Evolutionary conservation across 2,888 invertebrate species (phyloP).

Genomic region (Lasioglossum calceatum): DNA sequence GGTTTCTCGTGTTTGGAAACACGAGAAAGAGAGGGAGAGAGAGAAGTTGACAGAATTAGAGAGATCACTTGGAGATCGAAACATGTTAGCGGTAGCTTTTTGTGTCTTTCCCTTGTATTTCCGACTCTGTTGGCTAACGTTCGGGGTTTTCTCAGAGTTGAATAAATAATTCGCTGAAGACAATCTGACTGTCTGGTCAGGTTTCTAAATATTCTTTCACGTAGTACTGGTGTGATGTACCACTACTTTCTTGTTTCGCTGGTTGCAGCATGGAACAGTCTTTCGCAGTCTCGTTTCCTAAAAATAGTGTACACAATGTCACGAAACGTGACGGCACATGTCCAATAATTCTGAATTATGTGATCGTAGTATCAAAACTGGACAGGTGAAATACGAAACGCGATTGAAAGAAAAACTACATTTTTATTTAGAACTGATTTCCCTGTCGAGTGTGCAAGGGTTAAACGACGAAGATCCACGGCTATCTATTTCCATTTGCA

Average conservation of each 20-base stretch:
- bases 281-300: neutral
- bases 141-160: neutral
- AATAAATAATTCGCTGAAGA: neutral
- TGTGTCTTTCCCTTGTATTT: neutral
- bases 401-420: neutral
- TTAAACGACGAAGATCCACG: neutral
- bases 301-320: neutral
- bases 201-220: neutral
- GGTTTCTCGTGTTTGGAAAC: neutral
- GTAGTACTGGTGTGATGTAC: neutral
- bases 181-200: neutral
- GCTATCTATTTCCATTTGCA: neutral
- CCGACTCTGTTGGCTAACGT: neutral
- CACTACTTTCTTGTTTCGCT: neutral
- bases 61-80: neutral
- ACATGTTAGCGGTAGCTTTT: neutral
- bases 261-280: neutral
- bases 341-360: neutral
- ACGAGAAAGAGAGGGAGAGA: no score
- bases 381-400: no score
- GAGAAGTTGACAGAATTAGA: neutral
- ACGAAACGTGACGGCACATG: neutral
- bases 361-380: no score
- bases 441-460: neutral
- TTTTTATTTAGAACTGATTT: neutral